Percentiles rank a stretch among this genome's conserved stretches.
Evolutionary conservation across 2,113 vertebrate genomes (phyloP).

Genomic region (Carassius gibelio): DNA sequence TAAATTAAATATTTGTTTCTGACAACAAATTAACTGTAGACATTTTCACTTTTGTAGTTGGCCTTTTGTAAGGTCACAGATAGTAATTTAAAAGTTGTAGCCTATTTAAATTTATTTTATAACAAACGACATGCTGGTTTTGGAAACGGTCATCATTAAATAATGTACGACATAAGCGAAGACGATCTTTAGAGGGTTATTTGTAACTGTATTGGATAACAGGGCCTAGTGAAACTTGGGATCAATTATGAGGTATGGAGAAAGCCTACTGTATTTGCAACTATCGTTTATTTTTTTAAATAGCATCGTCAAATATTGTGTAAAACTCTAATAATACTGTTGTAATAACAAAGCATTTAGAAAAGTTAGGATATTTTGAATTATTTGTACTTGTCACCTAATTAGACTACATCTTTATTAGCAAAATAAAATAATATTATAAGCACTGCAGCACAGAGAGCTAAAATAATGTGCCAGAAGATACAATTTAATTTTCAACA

Average conservation of each 20-base stretch:
- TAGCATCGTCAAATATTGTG: neutral
- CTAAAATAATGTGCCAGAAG: neutral
- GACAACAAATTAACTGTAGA: neutral
- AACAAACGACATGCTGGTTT: neutral
- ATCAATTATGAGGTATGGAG: neutral
- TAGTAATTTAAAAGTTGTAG: neutral
- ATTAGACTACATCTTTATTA: neutral
- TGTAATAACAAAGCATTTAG: neutral
- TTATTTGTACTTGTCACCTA: neutral
- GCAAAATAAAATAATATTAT: neutral
- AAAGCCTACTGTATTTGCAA: neutral
- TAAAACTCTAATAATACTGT: neutral
- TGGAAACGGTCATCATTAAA: slow-evolving; percentile 12
- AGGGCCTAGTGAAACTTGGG: neutral
- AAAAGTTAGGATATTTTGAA: neutral
- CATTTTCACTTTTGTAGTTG: neutral
- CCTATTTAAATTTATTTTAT: neutral
- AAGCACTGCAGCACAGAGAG: neutral
- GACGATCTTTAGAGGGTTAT: slow-evolving; percentile 1
- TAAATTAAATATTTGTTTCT: neutral
- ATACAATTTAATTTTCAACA: neutral
- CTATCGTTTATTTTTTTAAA: neutral
- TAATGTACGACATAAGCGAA: neutral
- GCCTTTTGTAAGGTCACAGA: neutral
- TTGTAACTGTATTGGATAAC: neutral